A percentile compares a stretch with the other conserved stretches of the same genome.
Conservation (phyloP, 2,113 vertebrate species). For the Rhinolophus sinicus region DNA sequence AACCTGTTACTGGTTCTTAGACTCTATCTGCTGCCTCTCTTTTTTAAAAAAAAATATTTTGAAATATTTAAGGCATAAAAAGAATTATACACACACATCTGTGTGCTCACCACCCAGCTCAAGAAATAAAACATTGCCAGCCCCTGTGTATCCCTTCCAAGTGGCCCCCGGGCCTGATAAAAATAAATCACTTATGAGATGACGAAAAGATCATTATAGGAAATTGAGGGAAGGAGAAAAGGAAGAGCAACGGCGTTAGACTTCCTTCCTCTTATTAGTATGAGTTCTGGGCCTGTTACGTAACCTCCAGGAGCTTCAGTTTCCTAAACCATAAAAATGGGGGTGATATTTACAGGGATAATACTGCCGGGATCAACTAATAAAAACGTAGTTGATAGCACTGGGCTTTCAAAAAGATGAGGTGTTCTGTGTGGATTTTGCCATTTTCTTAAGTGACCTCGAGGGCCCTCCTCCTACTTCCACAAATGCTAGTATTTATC, state of each 20-base stretch:
- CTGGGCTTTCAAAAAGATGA: neutral
- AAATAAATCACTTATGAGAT: neutral
- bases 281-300: neutral
- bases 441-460: neutral
- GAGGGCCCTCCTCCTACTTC: neutral
- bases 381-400: neutral
- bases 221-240: neutral
- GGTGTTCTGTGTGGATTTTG: neutral
- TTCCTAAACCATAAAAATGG: neutral
- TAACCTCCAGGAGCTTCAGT: neutral
- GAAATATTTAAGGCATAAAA: constrained; percentile 24
- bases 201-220: neutral
- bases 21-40: neutral
- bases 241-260: neutral
- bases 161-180: neutral
- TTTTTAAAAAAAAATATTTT: neutral
- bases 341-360: neutral
- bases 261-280: neutral
- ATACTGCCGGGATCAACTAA: neutral
- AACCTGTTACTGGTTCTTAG: neutral
- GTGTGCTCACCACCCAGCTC: neutral
- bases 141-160: neutral
- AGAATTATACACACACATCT: neutral
- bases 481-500: neutral
- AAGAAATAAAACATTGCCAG: neutral